These are phyloP conservation scores for Nephrocerus scutellatus DNA, from an alignment of 2,888 invertebrate genomes.

Conservation along the genomic window DNA sequence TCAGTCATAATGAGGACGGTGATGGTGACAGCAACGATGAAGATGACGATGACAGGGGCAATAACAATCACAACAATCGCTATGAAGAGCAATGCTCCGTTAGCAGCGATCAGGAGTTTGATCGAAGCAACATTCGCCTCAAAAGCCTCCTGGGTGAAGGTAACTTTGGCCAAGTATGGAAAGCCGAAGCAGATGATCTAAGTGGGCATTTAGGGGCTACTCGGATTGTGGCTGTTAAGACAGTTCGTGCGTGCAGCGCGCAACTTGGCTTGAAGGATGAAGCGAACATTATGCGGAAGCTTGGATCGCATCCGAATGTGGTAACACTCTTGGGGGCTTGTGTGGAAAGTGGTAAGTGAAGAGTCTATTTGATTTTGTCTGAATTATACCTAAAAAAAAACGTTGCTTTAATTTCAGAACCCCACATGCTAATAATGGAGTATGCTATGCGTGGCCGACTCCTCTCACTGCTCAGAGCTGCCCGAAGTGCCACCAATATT, in stretches of 20 bases:
- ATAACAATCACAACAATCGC: constrained; percentile 21
- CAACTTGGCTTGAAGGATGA: constrained; percentile 70
- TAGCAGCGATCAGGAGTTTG: constrained; percentile 57
- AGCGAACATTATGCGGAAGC: constrained; percentile 76
- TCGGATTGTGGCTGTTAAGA: constrained; percentile 77
- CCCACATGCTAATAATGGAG: constrained; percentile 76
- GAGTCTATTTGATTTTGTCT: background rate
- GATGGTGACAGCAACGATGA: constrained; percentile 27
- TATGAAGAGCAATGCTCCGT: constrained; percentile 42
- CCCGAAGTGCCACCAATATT: constrained; percentile 44
- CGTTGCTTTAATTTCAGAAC: constrained; percentile 54
- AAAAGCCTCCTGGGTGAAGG: constrained; percentile 77
- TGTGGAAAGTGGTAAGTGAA: constrained; percentile 64
- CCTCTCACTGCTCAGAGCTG: constrained; percentile 64
- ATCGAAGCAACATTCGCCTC: constrained; percentile 66
- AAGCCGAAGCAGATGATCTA: constrained; percentile 75
- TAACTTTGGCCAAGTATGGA: constrained; percentile 83
- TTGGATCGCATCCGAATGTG: constrained; percentile 76
- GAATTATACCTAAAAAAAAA: background rate
- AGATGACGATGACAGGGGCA: constrained; percentile 29
- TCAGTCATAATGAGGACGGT: constrained; percentile 26
- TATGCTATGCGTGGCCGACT: constrained; percentile 79
- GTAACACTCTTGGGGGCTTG: constrained; percentile 76
- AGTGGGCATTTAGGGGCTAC: constrained; percentile 70
- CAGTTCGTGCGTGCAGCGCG: constrained; percentile 69